phyloP scores from a whole-genome alignment of 2,113 vertebrate species.

The Thalassarche chlororhynchos region DNA sequence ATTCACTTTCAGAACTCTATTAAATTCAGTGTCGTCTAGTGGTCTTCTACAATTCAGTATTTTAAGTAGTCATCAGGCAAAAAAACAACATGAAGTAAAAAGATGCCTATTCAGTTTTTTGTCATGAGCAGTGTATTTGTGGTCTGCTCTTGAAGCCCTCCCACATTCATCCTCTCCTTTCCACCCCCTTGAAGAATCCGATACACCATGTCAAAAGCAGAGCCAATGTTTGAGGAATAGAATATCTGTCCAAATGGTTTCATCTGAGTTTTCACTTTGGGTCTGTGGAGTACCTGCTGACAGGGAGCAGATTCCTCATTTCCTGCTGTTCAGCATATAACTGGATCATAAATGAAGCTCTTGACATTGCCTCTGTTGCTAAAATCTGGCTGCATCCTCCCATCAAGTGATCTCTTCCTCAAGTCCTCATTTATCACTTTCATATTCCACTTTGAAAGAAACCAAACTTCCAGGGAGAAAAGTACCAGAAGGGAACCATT shows the following conservation, averaged over 20 bases:
- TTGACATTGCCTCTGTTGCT: neutral
- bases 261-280: neutral
- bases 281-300: neutral
- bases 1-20: neutral
- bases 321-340: constrained; percentile 18
- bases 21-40: neutral
- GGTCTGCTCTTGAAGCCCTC: neutral
- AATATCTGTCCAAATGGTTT: neutral
- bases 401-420: neutral
- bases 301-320: constrained; percentile 36
- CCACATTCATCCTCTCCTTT: neutral
- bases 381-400: neutral
- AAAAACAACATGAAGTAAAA: neutral
- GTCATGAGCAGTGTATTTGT: neutral
- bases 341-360: neutral
- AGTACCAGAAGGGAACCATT: neutral
- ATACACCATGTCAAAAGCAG: constrained; percentile 23
- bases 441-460: constrained; percentile 3
- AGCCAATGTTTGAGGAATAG: neutral
- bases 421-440: neutral
- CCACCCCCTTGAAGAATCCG: neutral
- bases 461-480: neutral
- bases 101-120: neutral
- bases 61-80: neutral
- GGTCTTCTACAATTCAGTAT: neutral